Evolutionary conservation across 2,113 vertebrate genomes (phyloP), one percentile per base, ranked within the genome.

Genomic region (Agapornis roseicollis): DNA sequence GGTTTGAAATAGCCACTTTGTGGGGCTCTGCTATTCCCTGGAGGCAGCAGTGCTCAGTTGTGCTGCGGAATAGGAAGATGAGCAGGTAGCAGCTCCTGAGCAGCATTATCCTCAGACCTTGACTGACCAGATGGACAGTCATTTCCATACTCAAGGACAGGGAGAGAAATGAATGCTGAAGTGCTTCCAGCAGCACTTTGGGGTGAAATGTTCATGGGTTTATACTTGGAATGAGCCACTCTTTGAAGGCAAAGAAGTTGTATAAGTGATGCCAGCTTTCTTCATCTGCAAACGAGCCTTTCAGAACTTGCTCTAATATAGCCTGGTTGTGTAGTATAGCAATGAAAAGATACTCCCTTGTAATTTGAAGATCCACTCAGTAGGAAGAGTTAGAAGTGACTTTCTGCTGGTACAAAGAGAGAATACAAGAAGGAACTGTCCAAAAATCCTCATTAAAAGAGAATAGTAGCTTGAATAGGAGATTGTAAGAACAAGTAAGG

Each of bases 251-350:
- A 3, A 37, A 64, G n/a, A 37, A 64, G 23, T 14, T 6, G 3
- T 9, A 0, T 27, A 55, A 52, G 28, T 6, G 49, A 46, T n/a
- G 41, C 16, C 39, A 17, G 3, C 35, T 72, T 66, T 66, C 52
- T 1, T 22, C 33, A 17, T 16, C 68, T 78, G 28, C 0, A 0
- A 55, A 33, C 10, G 6, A 64, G 17, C 13, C 37, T 74, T 80
- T 27, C 9, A 6, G 29, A 9, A 4, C 20, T 78, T 44, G 13
- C 20, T 79, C 6, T 24, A 10, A 23, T 31, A 49, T 23, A 56
- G 22, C 29, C 42, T 20, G 9, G 41, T 42, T 1, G 0, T 31
- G 8, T 27, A 42, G 28, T 17, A 11, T 1, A 64, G 80, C 33
- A 50, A 24, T 49, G 41, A 37, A 79, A 53, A 85, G 28, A 17